Evolutionary conservation across 2,113 vertebrate genomes (phyloP).

Genomic region (Capreolus pygargus): DNA sequence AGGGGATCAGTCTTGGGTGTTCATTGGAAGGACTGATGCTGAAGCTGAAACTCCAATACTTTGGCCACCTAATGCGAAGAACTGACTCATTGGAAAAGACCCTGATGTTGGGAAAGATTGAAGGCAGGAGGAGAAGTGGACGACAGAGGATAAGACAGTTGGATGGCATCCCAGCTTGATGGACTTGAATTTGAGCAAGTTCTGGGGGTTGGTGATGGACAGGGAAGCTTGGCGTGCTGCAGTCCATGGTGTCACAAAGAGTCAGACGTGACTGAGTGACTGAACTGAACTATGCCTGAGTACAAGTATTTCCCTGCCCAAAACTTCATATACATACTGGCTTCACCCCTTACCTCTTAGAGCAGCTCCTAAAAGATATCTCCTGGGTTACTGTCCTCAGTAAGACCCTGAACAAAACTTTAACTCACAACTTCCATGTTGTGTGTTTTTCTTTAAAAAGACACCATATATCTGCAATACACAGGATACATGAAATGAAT

Average conservation of each 20-base stretch:
- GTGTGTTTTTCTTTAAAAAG: background rate
- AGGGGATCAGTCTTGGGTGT: background rate
- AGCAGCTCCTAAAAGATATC: background rate
- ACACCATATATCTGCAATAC: background rate
- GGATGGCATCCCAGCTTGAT: background rate
- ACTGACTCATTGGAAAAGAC: background rate
- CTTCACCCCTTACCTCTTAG: background rate
- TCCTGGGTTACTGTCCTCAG: background rate
- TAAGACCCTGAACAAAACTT: background rate
- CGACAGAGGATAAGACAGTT: background rate
- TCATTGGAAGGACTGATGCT: background rate
- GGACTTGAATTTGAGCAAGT: background rate
- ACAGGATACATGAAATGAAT: background rate
- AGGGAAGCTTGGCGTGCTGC: background rate
- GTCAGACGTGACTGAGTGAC: background rate
- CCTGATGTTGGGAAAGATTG: background rate
- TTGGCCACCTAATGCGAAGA: background rate
- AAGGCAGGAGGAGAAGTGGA: background rate
- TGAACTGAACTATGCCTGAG: background rate
- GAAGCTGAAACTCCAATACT: background rate
- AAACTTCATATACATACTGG: background rate
- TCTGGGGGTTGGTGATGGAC: background rate
- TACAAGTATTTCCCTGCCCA: background rate
- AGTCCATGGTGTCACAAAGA: background rate
- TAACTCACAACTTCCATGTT: background rate